Evolutionary conservation across 2,113 vertebrate species (phyloP).

Genomic region (Rhinogobius similis): DNA sequence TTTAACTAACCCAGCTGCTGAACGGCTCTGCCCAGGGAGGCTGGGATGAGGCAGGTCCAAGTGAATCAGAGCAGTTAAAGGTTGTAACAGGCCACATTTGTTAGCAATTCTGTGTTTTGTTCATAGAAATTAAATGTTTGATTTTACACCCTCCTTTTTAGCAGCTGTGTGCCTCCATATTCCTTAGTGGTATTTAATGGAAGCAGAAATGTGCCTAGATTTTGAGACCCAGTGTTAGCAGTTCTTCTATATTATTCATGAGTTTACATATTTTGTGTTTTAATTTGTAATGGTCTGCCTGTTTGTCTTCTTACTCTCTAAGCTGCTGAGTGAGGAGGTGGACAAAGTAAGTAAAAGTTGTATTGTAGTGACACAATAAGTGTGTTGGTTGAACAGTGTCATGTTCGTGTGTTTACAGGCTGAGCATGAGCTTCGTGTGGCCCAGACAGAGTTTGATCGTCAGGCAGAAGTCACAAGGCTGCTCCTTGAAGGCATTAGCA

Average conservation of each 20-base stretch:
- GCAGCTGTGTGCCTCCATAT: not conserved
- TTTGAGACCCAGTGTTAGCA: not conserved
- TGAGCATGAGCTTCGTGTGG: conserved; percentile 90
- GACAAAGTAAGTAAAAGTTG: conserved; percentile 87
- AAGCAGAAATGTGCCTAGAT: not conserved
- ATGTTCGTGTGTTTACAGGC: conserved; percentile 72
- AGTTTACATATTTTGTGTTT: conserved; percentile 1
- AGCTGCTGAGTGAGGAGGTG: conserved; percentile 97
- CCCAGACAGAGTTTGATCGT: conserved; percentile 94
- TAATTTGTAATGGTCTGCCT: conserved; percentile 48
- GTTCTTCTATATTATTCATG: not conserved
- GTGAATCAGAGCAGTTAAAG: conserved; percentile 46
- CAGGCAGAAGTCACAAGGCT: conserved; percentile 94
- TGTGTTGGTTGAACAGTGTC: not conserved
- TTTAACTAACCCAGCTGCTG: conserved; percentile 37
- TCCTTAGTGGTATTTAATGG: not conserved
- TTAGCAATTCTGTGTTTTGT: conserved; percentile 3
- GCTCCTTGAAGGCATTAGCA: conserved; percentile 93
- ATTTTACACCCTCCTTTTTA: not conserved
- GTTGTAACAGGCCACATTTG: conserved; percentile 1
- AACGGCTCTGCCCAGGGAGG: conserved; percentile 39
- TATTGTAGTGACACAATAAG: not conserved
- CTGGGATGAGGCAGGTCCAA: conserved; percentile 41
- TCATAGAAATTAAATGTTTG: not conserved
- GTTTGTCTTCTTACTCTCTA: conserved; percentile 46